Percentiles rank a stretch among this genome's conserved stretches.
Evolutionary conservation across 2,113 vertebrate species (phyloP).

Genomic region (Bubo bubo): DNA sequence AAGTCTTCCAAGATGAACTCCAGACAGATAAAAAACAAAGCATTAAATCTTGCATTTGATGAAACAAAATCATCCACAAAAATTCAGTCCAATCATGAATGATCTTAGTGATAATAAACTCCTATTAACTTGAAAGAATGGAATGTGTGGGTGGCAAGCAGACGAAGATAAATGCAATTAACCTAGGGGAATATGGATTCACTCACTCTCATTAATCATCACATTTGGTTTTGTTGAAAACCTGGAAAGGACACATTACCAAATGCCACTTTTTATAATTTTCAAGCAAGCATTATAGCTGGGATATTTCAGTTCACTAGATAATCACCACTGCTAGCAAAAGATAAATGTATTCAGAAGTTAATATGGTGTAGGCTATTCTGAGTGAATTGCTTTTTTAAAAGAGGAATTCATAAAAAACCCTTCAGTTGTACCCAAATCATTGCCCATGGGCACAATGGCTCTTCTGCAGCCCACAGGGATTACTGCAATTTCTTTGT

Average conservation of each 20-base stretch:
- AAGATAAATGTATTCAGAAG: not conserved
- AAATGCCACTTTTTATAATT: not conserved
- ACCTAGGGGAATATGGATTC: slow-evolving; percentile 14
- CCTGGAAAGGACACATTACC: not conserved
- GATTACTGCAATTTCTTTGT: slow-evolving; percentile 4
- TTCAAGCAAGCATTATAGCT: not conserved
- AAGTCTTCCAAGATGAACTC: not conserved
- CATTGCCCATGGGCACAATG: not conserved
- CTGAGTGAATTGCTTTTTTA: not conserved
- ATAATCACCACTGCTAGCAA: not conserved
- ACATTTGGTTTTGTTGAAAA: not conserved
- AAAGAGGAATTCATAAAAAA: not conserved
- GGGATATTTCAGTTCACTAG: not conserved
- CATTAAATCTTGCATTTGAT: slow-evolving; percentile 13
- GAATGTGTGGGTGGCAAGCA: slow-evolving; percentile 14
- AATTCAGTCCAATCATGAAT: not conserved
- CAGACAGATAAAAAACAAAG: not conserved
- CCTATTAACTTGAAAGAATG: not conserved
- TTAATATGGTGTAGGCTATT: not conserved
- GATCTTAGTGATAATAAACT: slow-evolving; percentile 41
- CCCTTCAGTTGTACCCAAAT: not conserved
- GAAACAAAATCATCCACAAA: slow-evolving; percentile 10
- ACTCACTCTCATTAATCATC: slow-evolving; percentile 6
- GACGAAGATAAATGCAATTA: slow-evolving; percentile 14
- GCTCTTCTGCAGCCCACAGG: slow-evolving; percentile 3